These are phyloP conservation scores for Rhagium mordax DNA, from an alignment of 2,888 invertebrate species.

Conservation along the genomic window DNA sequence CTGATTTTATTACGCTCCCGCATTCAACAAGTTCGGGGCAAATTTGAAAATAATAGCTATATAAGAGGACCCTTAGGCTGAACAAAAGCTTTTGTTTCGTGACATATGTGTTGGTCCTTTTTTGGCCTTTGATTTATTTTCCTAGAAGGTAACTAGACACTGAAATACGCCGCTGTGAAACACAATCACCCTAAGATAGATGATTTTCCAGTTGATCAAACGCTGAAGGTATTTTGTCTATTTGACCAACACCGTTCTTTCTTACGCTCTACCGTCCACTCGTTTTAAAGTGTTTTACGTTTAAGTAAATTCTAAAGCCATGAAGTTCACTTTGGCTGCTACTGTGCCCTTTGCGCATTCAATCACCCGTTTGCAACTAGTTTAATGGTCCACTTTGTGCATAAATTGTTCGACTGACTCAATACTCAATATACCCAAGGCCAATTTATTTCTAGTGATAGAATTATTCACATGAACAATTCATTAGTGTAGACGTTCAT, in stretches of 20 bases:
- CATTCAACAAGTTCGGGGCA: conserved; percentile 38
- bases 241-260: conserved; percentile 26
- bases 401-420: background rate
- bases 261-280: background rate
- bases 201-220: conserved; percentile 49
- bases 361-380: background rate
- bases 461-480: background rate
- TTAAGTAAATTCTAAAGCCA: conserved; percentile 7
- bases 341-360: background rate
- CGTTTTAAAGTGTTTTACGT: conserved; percentile 5
- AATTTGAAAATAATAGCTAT: conserved; percentile 39
- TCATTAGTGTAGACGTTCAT: background rate
- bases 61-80: conserved; percentile 32
- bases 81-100: conserved; percentile 34
- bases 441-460: background rate
- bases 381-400: background rate
- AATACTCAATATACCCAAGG: background rate
- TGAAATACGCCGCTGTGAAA: conserved; percentile 47
- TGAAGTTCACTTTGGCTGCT: conserved; percentile 5
- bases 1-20: conserved; percentile 15
- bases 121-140: conserved; percentile 50
- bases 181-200: conserved; percentile 47
- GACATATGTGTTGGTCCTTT: conserved; percentile 35
- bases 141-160: conserved; percentile 49
- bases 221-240: conserved; percentile 22